Evolutionary conservation across 1,140 invertebrate species (phyloP).

Genomic region (Anagrus nilaparvatae): DNA sequence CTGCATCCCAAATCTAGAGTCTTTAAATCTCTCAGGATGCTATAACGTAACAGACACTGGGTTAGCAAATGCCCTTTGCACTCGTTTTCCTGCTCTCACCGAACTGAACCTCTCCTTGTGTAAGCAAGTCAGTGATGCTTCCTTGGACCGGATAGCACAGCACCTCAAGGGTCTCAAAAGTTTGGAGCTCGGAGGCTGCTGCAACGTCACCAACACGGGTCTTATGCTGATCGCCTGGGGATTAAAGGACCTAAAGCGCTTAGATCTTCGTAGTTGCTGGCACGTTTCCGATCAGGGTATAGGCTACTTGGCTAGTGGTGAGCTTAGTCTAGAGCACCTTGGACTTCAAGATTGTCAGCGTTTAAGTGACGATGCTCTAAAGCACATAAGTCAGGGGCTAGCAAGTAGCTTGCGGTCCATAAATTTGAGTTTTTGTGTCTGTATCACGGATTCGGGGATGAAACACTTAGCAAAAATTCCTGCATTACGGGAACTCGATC

Average conservation of each 20-base stretch:
- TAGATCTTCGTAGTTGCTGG: slow-evolving; percentile 87
- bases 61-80: slow-evolving; percentile 69
- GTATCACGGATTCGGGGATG: slow-evolving; percentile 81
- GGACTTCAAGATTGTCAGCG: slow-evolving; percentile 91
- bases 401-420: slow-evolving; percentile 69
- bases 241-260: slow-evolving; percentile 65
- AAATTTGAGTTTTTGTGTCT: slow-evolving; percentile 89
- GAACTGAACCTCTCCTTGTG: slow-evolving; percentile 82
- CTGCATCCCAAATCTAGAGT: slow-evolving; percentile 76
- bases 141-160: slow-evolving; percentile 72
- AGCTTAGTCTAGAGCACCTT: slow-evolving; percentile 66
- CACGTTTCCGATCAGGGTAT: slow-evolving; percentile 84
- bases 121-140: slow-evolving; percentile 86
- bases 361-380: slow-evolving; percentile 80
- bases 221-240: slow-evolving; percentile 78
- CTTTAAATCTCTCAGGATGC: slow-evolving; percentile 84
- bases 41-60: slow-evolving; percentile 80
- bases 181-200: slow-evolving; percentile 82
- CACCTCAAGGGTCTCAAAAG: slow-evolving; percentile 78
- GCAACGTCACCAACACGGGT: slow-evolving; percentile 79
- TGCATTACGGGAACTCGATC: slow-evolving; percentile 75
- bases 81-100: slow-evolving; percentile 62
- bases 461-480: slow-evolving; percentile 80
- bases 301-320: slow-evolving; percentile 72
- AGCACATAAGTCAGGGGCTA: slow-evolving; percentile 71